Percentiles rank a stretch among this genome's conserved stretches.
Evolutionary conservation across 2,113 vertebrate species (phyloP).

Genomic region (Xenopus borealis): DNA sequence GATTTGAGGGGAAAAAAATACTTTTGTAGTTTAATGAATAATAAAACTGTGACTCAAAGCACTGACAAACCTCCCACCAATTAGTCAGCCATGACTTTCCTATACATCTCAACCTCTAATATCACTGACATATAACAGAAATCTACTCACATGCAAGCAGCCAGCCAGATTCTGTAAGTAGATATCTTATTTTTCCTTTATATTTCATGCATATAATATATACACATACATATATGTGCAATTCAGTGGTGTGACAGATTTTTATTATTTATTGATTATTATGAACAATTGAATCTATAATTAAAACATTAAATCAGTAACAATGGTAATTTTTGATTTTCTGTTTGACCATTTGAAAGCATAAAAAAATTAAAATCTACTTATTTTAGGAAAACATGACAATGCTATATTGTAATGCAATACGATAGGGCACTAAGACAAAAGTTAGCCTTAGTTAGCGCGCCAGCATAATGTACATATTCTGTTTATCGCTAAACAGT

Average conservation of each 20-base stretch:
- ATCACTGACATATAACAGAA: constrained; percentile 21
- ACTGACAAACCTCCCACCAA: constrained; percentile 28
- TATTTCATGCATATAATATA: background rate
- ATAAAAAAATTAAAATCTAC: no score
- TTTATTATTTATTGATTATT: no score
- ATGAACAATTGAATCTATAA: no score
- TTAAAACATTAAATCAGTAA: no score
- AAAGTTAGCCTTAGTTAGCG: background rate
- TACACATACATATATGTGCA: no score
- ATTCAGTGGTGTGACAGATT: no score
- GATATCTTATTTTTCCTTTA: constrained; percentile 2
- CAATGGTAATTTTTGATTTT: no score
- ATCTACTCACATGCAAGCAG: constrained; percentile 21
- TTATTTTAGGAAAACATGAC: no score
- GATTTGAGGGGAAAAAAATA: background rate
- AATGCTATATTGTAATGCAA: no score
- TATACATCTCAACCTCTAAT: constrained; percentile 36
- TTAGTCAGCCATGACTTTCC: constrained; percentile 41
- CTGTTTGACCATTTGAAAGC: no score
- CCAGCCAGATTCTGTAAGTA: constrained; percentile 34
- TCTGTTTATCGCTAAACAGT: background rate
- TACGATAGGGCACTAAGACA: no score
- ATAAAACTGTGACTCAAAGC: constrained; percentile 33
- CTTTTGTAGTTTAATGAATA: constrained; percentile 33
- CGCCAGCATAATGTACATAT: background rate